A percentile compares a stretch with the other conserved stretches of the same genome.
These are phyloP conservation scores for Apomyelois bistriatella DNA, from an alignment of 2,888 invertebrate genomes.

Conservation along the genomic window DNA sequence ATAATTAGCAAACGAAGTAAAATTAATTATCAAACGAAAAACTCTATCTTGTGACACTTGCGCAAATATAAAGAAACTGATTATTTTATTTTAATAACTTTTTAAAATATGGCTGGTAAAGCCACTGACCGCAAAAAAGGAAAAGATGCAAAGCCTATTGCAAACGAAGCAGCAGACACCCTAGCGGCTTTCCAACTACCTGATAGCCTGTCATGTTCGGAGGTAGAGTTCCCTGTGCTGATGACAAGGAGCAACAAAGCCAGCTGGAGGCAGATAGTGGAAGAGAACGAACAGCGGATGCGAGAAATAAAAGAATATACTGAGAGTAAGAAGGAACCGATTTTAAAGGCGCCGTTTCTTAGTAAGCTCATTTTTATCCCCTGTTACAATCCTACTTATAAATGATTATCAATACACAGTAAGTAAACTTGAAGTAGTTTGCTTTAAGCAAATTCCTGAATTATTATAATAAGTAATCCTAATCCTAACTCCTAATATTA, in stretches of 20 bases:
- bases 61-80: too few relatives aligned
- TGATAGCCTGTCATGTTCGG: slow-evolving; percentile 61
- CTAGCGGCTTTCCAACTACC: slow-evolving; percentile 55
- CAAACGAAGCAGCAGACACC: slow-evolving; percentile 36
- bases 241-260: slow-evolving; percentile 37
- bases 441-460: too few relatives aligned
- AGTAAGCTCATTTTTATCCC: slow-evolving; percentile 32
- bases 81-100: not conserved
- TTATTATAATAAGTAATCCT: too few relatives aligned
- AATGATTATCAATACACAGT: too few relatives aligned
- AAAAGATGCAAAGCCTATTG: slow-evolving; percentile 39
- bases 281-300: slow-evolving; percentile 43
- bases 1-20: too few relatives aligned
- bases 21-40: too few relatives aligned
- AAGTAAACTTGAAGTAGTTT: too few relatives aligned
- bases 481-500: too few relatives aligned
- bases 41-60: too few relatives aligned
- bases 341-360: slow-evolving; percentile 49
- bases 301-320: slow-evolving; percentile 46
- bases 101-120: slow-evolving; percentile 48
- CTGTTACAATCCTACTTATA: not conserved
- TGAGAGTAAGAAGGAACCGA: slow-evolving; percentile 38
- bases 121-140: slow-evolving; percentile 52
- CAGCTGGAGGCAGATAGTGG: slow-evolving; percentile 55
- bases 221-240: slow-evolving; percentile 57